Evolutionary conservation across 1,140 invertebrate species (phyloP), one percentile per base, ranked within the genome.

Genomic region (Drosophila equinoxialis): DNA sequence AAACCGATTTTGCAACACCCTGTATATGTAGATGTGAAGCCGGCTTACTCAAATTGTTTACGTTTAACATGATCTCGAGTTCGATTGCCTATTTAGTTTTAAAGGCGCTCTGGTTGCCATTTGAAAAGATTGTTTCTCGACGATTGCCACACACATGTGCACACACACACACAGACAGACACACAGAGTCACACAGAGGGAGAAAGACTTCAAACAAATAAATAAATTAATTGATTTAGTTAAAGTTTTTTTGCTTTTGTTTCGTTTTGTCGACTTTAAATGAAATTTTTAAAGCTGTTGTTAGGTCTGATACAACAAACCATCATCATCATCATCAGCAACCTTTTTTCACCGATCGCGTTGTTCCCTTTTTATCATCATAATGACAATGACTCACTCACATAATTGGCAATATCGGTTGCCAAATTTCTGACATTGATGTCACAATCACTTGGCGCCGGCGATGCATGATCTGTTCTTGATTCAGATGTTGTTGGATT

Each of bases 221-320:
- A 89, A 83, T 87, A 77, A 87, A 87, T 87, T 87, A 87, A 87
- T 83, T 87, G 79, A 83, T 77, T 89, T 83, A 71, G 71, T 79
- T 82, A 79, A 73, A 58, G 68, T 65, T 62, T 48, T 48, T 48
- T 48, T 48, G 17, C 2, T 51, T 51, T 51, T 51, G 17, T 51
- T 51, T 51, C 20, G 45, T 23, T 3, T 48, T 74, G 17, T 17
- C 17, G 17, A 17, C 17, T 17, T 17, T 17, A 17, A 81, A 81
- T 72, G 61, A 72, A 85, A 78, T 82, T 74, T 80, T 60, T 48
- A 65, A 73, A 33, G 54, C 7, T 64, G 73, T 13, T 75, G 37
- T 39, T 39, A 11, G 11, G 10, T 11, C 37, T 13, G 37, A 39
- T 39, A 39, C 59, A 59, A 42, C 59, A 33, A 35, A 35, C 33